Evolutionary conservation across 2,888 invertebrate genomes (phyloP), one percentile per base, ranked within the genome.

Genomic region (Heteromurus nitidus): DNA sequence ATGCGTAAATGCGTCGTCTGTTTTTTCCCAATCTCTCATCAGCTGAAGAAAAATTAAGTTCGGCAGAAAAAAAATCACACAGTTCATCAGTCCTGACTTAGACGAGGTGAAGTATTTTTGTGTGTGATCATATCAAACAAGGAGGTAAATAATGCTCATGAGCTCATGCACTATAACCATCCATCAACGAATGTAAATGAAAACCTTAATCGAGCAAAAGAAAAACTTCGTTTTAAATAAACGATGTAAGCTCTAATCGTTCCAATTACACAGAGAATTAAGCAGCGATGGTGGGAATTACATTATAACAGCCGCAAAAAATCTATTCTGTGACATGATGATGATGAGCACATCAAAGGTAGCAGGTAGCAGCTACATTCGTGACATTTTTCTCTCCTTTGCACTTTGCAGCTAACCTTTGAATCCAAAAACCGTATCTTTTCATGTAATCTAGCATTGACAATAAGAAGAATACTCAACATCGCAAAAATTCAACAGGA

Each of bases 191-290:
- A n/a, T n/a, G n/a, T n/a, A n/a, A n/a, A n/a, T n/a, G n/a, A 16
- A 16, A n/a, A 47, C 47, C 7, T 3, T n/a, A 47, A 47, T n/a
- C 16, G 3, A n/a, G 36, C 13, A 47, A 47, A n/a, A 16, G n/a
- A 47, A 47, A 47, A 47, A 47, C 47, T 47, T n/a, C n/a, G n/a
- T n/a, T n/a, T n/a, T n/a, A n/a, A n/a, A 69, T 55, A 69, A 31
- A 22, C 7, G 30, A 58, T 13, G 31, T 73, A 22, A 3, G n/a
- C 60, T 60, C 53, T 60, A 67, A 76, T 76, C 68, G 76, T 20
- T 68, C 76, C 18, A 76, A 42, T 76, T 76, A 68, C 76, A 60
- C 67, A 76, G 67, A 31, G 60, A 76, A 68, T 76, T 60, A 68
- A 64, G 16, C 1, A 26, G 24, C 18, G 18, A 13, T 47, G 31